A percentile compares a stretch with the other conserved stretches of the same genome.
Evolutionary conservation across 2,888 invertebrate species (phyloP).

Genomic region (Ryuthela nishihirai): DNA sequence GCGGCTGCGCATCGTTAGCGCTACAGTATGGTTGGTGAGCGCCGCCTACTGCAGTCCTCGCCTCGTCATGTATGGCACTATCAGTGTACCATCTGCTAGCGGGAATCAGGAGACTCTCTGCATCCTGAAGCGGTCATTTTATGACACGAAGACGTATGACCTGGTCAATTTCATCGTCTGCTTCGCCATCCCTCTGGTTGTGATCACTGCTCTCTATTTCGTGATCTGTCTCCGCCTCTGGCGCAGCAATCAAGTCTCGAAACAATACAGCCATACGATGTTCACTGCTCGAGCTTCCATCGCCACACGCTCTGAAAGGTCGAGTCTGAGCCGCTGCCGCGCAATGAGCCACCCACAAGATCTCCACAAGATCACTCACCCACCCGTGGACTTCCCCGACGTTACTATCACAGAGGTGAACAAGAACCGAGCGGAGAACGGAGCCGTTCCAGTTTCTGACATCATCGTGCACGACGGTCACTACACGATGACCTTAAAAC

Average conservation of each 20-base stretch:
- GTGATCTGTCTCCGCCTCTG: slow-evolving; percentile 79
- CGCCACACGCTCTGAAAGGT: slow-evolving; percentile 5
- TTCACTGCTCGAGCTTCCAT: slow-evolving; percentile 20
- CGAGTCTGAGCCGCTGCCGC: too few species aligned
- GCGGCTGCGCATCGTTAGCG: slow-evolving; percentile 64
- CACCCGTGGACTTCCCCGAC: neutral
- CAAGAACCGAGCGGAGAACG: neutral
- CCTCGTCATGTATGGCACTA: slow-evolving; percentile 69
- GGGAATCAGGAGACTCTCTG: slow-evolving; percentile 62
- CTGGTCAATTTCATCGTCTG: slow-evolving; percentile 77
- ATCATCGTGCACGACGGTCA: slow-evolving; percentile 28
- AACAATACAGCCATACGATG: slow-evolving; percentile 21
- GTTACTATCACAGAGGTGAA: neutral
- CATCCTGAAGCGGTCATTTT: slow-evolving; percentile 63
- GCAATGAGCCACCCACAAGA: slow-evolving; percentile 11
- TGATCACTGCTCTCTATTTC: slow-evolving; percentile 74
- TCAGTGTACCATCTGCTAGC: slow-evolving; percentile 10
- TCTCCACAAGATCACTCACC: neutral
- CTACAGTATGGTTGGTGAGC: slow-evolving; percentile 75
- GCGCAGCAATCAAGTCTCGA: slow-evolving; percentile 54
- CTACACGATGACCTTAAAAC: slow-evolving; percentile 28
- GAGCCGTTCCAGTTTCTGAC: slow-evolving; percentile 22
- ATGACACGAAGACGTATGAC: slow-evolving; percentile 72
- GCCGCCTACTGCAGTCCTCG: slow-evolving; percentile 78
- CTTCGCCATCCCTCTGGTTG: slow-evolving; percentile 72